Percentiles rank a stretch among this genome's conserved stretches.
Evolutionary conservation across 2,797 vertebrate species (phyloP).

Genomic region (Bovichtus variegatus): DNA sequence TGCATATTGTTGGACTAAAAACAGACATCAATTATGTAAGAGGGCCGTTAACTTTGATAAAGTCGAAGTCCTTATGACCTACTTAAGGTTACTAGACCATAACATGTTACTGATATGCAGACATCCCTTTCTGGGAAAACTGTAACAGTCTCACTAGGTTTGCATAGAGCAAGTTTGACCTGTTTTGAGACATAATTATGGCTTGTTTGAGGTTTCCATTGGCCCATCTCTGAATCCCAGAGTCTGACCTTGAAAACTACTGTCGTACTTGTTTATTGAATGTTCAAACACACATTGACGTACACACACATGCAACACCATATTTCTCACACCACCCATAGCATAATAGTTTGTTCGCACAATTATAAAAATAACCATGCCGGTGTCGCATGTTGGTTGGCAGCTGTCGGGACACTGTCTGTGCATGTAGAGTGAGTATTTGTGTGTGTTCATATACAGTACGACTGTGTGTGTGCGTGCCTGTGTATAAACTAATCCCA

Average conservation of each 20-base stretch:
- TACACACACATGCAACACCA: background rate
- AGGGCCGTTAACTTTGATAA: background rate
- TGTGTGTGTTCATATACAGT: conserved; percentile 26
- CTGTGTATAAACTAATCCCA: conserved; percentile 54
- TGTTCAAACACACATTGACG: conserved; percentile 4
- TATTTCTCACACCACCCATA: conserved; percentile 8
- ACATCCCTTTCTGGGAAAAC: background rate
- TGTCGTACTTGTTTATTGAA: background rate
- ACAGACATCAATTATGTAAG: background rate
- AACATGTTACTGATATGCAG: background rate
- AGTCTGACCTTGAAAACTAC: background rate
- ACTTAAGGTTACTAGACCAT: background rate
- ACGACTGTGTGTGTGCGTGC: conserved; percentile 11
- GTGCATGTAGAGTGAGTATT: conserved; percentile 37
- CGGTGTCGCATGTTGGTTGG: conserved; percentile 44
- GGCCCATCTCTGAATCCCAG: background rate
- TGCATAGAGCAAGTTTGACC: conserved; percentile 25
- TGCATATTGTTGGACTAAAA: conserved; percentile 1
- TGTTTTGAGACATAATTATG: conserved; percentile 18
- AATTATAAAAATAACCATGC: conserved; percentile 45
- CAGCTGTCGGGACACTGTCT: conserved; percentile 57
- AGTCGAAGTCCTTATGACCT: background rate
- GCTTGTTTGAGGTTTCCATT: conserved; percentile 14
- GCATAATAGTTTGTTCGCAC: conserved; percentile 44
- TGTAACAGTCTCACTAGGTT: background rate